Base-by-base conservation (phyloP, 2,888 invertebrate genomes). In the Sepioteuthis lessoniana region DNA sequence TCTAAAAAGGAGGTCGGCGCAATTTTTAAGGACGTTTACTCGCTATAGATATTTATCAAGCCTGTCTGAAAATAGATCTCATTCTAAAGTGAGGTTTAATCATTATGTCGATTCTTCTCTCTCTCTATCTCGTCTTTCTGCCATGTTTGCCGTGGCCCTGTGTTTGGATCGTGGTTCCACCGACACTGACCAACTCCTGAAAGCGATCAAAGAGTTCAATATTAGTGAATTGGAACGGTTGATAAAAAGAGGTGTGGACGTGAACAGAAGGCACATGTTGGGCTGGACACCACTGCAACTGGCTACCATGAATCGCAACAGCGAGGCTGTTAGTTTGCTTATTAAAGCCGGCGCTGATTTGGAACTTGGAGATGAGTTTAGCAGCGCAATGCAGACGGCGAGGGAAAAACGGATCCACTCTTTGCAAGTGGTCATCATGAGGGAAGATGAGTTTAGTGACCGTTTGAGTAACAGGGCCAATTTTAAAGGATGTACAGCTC, bases 211-310 rank as follows among this genome's bases (percentile, higher is more conserved):
- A 35, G n/a, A 31, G 35, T 47, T 92, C 31, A 42, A 92, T 42
- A 28, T 2, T 8, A n/a, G 16, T 1, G 92, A 47, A 92, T n/a
- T 46, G 31, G 92, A 92, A 46, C 31, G 97, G 93, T 94, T 96
- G 37, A 94, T 96, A 28, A 95, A 95, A 60, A 93, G 94, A 91
- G 97, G 97, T 38, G 95, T 97, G 76, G 96, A 97, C 96, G 96
- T 98, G 0, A 98, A 99, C 97, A 96, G 97, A 93, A 97, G 98
- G 31, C 99, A 99, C 97, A 96, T 97, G 47, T 97, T 98, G 93
- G 99, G 99, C 93, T 99, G 99, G 99, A 98, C 98, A 31, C 98
- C 98, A 47, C 97, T 99, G 60, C 98, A 98, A 97, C 98, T 98
- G 93, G 99, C 99, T 76, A 98, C 98, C 25, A 98, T 98, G 90